phyloP scores from a whole-genome alignment of 2,113 vertebrate genomes.

The Pyrgilauda ruficollis region DNA sequence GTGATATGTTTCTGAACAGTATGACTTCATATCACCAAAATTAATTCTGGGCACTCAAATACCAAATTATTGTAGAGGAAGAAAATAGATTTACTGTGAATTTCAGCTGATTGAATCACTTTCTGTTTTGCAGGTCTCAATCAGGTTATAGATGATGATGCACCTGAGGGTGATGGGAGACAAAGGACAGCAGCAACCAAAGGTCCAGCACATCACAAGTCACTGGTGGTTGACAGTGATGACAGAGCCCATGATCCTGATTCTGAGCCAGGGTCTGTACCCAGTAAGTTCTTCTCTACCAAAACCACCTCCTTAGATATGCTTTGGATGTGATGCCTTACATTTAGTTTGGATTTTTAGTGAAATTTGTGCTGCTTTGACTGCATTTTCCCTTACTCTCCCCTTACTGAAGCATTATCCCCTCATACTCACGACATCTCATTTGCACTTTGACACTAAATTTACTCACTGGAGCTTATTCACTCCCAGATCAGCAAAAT shows the following conservation, averaged over 20 bases:
- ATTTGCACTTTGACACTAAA: neutral
- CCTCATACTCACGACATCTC: neutral
- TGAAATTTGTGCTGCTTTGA: neutral
- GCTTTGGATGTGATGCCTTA: neutral
- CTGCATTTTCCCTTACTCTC: neutral
- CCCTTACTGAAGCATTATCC: neutral
- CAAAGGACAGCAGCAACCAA: slow-evolving; percentile 48
- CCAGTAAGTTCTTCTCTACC: slow-evolving; percentile 31
- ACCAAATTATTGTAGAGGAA: neutral
- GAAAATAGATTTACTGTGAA: neutral
- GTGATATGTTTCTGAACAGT: neutral
- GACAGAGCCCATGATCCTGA: neutral
- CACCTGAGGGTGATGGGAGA: neutral
- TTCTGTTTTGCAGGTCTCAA: slow-evolving; percentile 70
- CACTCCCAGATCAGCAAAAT: neutral
- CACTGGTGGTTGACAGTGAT: slow-evolving; percentile 9
- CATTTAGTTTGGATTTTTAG: neutral
- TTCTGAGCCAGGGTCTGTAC: slow-evolving; percentile 16
- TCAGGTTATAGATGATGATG: slow-evolving; percentile 63
- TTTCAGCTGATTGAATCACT: neutral
- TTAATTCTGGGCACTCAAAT: neutral
- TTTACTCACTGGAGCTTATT: neutral
- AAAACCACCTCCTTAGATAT: neutral
- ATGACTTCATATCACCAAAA: neutral
- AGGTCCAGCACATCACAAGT: neutral